A percentile compares a stretch with the other conserved stretches of the same genome.
These are phyloP conservation scores for Dinoponera quadriceps DNA, from an alignment of 1,140 invertebrate genomes.

Conservation along the genomic window DNA sequence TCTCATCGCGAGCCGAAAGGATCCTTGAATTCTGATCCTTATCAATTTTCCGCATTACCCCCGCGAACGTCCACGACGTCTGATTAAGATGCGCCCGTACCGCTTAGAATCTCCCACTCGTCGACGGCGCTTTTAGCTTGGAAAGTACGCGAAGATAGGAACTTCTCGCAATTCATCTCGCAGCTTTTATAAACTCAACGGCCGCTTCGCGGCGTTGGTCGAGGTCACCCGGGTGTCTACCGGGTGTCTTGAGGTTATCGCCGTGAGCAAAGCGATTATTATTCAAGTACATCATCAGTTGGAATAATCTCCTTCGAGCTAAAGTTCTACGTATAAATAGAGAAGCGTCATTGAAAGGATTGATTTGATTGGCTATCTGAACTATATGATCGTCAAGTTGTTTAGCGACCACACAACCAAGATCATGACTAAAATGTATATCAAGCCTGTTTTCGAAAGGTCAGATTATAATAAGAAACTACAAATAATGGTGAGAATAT, in stretches of 20 bases:
- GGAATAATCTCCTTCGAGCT: no score
- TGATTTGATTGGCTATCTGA: no score
- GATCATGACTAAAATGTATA: no score
- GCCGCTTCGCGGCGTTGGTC: background rate
- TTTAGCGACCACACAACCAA: no score
- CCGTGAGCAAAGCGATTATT: background rate
- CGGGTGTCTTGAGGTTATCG: constrained; percentile 10
- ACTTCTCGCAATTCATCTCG: constrained; percentile 17
- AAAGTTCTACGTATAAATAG: no score
- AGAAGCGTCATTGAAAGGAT: no score
- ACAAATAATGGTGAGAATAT: no score
- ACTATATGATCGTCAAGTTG: no score
- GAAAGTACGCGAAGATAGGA: constrained; percentile 1
- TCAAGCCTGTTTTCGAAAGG: no score
- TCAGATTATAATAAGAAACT: no score
- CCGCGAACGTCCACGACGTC: no score
- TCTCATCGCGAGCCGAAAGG: background rate
- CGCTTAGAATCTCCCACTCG: background rate
- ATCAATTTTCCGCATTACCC: constrained; percentile 16
- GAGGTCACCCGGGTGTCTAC: background rate
- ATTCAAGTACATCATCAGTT: no score
- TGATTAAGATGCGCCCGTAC: constrained; percentile 12
- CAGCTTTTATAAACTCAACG: constrained; percentile 25
- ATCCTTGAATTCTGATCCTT: constrained; percentile 27
- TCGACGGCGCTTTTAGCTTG: constrained; percentile 14